phyloP scores from a whole-genome alignment of 1,140 invertebrate genomes.

The Subanguina moxae region DNA sequence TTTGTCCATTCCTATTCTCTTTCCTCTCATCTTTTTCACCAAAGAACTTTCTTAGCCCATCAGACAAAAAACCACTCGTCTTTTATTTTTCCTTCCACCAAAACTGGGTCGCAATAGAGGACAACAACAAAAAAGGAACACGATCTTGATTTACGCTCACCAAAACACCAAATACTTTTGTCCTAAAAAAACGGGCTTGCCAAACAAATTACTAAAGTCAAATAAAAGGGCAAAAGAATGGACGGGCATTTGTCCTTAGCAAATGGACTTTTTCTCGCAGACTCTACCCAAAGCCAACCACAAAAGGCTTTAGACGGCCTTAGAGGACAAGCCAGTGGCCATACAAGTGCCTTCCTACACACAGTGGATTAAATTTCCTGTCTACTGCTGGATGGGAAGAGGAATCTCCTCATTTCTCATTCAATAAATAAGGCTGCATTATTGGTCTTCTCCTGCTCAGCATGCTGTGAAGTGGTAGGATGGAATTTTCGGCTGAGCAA shows the following conservation, averaged over 20 bases:
- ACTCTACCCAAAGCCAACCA: background rate
- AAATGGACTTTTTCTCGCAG: background rate
- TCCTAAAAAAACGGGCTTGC: too few species aligned
- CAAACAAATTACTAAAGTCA: background rate
- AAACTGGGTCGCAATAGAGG: too few species aligned
- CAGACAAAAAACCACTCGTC: too few species aligned
- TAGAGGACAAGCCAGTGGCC: background rate
- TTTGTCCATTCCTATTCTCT: too few species aligned
- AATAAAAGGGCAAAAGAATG: constrained; percentile 3
- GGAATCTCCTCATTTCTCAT: background rate
- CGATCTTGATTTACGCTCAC: too few species aligned
- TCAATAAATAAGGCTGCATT: background rate
- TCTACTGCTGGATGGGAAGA: background rate
- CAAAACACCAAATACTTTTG: too few species aligned
- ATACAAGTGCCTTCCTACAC: background rate
- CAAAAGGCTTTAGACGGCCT: background rate
- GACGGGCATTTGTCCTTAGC: background rate
- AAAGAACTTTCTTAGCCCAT: too few species aligned
- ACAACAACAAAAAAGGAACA: too few species aligned
- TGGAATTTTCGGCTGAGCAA: too few species aligned
- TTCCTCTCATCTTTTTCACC: too few species aligned
- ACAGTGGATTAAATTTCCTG: background rate
- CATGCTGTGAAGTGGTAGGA: too few species aligned
- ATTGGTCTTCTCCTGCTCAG: background rate
- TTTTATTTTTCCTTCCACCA: too few species aligned